phyloP scores from a whole-genome alignment of 2,888 invertebrate genomes.

The Brachylomia viminalis region DNA sequence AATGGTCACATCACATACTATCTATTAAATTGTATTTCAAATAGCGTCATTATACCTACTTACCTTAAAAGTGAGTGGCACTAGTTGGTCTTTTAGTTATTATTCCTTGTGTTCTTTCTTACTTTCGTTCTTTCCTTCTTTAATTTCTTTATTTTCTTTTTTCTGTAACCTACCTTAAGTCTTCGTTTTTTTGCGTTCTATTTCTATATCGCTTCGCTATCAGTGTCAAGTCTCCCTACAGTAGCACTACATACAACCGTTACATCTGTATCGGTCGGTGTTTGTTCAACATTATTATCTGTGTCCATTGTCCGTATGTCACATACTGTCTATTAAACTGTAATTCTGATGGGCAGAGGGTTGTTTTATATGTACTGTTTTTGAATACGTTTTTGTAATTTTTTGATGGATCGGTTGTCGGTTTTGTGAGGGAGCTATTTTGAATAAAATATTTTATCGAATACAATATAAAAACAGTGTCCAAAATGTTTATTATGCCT shows the following conservation, averaged over 20 bases:
- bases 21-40: background rate
- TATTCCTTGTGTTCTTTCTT: background rate
- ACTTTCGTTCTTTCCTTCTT: background rate
- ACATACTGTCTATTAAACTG: constrained; percentile 64
- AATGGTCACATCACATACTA: background rate
- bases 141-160: background rate
- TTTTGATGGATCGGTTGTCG: constrained; percentile 13
- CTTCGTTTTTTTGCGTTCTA: background rate
- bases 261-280: constrained; percentile 51
- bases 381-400: constrained; percentile 37
- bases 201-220: constrained; percentile 6
- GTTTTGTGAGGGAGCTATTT: background rate
- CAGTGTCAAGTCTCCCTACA: constrained; percentile 27
- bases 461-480: background rate
- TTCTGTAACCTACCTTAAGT: background rate
- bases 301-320: constrained; percentile 61
- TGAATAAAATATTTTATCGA: constrained; percentile 9
- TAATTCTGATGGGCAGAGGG: constrained; percentile 45
- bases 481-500: background rate
- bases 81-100: background rate
- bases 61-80: background rate
- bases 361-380: constrained; percentile 35
- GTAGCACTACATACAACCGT: constrained; percentile 54
- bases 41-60: background rate
- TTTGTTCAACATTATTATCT: constrained; percentile 63